Evolutionary conservation across 2,888 invertebrate genomes (phyloP), one percentile per base, ranked within the genome.

Genomic region (Doris montereyensis): DNA sequence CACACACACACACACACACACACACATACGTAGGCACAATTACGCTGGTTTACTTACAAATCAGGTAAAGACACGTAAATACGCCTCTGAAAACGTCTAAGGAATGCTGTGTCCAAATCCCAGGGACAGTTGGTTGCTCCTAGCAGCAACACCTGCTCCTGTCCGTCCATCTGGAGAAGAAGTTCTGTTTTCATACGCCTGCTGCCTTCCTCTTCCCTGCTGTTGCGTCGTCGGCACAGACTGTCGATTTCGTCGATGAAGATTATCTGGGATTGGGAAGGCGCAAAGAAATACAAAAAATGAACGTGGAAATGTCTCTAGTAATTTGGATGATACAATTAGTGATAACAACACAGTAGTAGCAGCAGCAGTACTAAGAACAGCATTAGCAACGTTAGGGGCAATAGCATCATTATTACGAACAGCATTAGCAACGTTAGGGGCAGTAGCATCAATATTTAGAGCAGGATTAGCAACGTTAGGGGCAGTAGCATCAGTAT

Each of bases 121-220:
- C 94, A 94, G 0, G 94, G 94, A 84, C 94, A 93, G 87, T 94
- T 94, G 1, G 94, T 94, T 21, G 94, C 94, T 84, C 93, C 93
- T 30, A 94, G 88, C 21, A 94, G 86, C 81, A 93, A 90, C 81
- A 92, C 86, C 77, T 85, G 88, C 76, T 88, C 87, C 76, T 89
- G 88, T 60, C 90, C 90, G 83, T 93, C 92, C 81, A 94, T 90
- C 87, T 93, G 93, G 78, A 92, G 92, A 85, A 94, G 91, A 10
- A 94, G 88, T 87, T 94, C 93, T 0, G 93, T 93, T 88, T 94
- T 93, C 58, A 94, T 90, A 68, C 93, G 90, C 81, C 94, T 88
- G 1, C 92, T 92, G 83, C 92, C 90, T 82, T 93, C 93, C 79
- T 92, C 92, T 87, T 94, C 94, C 2, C 88, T 87, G 2, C 89